These are phyloP conservation scores for Himalopsyche phryganea DNA, from an alignment of 1,140 invertebrate genomes.

Conservation along the genomic window DNA sequence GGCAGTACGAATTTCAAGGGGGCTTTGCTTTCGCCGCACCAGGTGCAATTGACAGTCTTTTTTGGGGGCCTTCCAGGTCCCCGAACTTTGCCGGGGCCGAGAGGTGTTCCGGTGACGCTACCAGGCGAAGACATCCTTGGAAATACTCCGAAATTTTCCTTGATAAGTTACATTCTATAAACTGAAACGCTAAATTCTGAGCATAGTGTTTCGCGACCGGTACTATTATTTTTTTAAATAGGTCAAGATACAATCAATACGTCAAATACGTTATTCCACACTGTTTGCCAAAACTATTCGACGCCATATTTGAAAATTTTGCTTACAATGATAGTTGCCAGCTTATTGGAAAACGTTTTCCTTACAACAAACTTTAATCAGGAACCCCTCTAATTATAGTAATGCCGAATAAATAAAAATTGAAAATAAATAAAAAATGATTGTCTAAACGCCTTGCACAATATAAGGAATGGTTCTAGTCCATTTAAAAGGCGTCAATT, in stretches of 20 bases:
- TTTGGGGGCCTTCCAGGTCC: constrained; percentile 74
- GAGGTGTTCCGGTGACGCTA: constrained; percentile 47
- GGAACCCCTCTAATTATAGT: no score
- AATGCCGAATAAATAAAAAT: no score
- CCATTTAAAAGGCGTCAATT: no score
- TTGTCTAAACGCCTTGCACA: no score
- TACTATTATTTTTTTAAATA: not conserved
- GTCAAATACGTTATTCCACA: constrained; percentile 9
- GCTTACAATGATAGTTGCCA: constrained; percentile 8
- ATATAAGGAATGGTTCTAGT: no score
- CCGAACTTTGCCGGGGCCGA: constrained; percentile 55
- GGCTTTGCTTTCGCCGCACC: constrained; percentile 80
- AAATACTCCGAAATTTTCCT: not conserved
- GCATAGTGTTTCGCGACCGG: not conserved
- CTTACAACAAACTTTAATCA: no score
- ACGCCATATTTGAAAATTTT: constrained; percentile 28
- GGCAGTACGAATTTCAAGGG: constrained; percentile 81
- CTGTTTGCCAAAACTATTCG: constrained; percentile 16
- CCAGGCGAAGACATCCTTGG: constrained; percentile 25
- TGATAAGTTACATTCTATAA: constrained; percentile 10
- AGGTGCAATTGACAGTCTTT: constrained; percentile 65
- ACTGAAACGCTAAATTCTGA: not conserved
- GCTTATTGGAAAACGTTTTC: no score
- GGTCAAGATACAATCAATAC: constrained; percentile 8
- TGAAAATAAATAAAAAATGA: no score